Evolutionary conservation across 2,888 invertebrate species (phyloP), one percentile per base, ranked within the genome.

Genomic region (Nasonia oneida): DNA sequence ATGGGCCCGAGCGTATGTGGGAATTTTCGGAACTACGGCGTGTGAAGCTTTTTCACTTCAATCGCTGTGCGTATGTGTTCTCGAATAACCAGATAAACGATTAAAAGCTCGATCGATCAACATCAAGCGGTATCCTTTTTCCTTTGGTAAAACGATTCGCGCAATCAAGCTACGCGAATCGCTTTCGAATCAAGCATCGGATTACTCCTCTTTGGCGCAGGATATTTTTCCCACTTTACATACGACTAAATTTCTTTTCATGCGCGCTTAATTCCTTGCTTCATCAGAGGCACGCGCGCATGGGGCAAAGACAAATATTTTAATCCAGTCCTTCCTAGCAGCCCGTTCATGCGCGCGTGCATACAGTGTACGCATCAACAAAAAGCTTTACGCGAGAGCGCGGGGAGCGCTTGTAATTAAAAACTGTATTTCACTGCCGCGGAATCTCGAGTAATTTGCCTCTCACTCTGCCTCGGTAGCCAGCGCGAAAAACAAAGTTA

Each of bases 381-480:
- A 50, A 61, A 81, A 73, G 39, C 42, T 14, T 64, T 3, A 29
- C 3, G 61, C 42, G 57, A 3, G 4, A 37, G 47, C 50, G 33
- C 37, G 29, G 10, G 3, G 37, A 5, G 37, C 10, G 29, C n/a
- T 29, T 29, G 71, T 81, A 81, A 81, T 81, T 81, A 81, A 81
- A 81, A 81, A 81, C 81, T 81, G 75, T 81, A 81, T 81, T 75
- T 81, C 75, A 81, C 75, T 50, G 73, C 29, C 57, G n/a, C 50
- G 79, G 71, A 71, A 64, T 71, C 61, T 33, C 74, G 33, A 70
- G 79, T 64, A 81, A 81, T 81, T 81, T 50, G 15, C 42, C n/a
- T n/a, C 73, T 23, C 67, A 14, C 33, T 29, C 67, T 6, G 42
- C 6, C 71, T 8, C 71, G 0, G 50, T 42, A 15, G 70, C 39